phyloP scores from a whole-genome alignment of 2,113 vertebrate species.

The Heliornis fulica region DNA sequence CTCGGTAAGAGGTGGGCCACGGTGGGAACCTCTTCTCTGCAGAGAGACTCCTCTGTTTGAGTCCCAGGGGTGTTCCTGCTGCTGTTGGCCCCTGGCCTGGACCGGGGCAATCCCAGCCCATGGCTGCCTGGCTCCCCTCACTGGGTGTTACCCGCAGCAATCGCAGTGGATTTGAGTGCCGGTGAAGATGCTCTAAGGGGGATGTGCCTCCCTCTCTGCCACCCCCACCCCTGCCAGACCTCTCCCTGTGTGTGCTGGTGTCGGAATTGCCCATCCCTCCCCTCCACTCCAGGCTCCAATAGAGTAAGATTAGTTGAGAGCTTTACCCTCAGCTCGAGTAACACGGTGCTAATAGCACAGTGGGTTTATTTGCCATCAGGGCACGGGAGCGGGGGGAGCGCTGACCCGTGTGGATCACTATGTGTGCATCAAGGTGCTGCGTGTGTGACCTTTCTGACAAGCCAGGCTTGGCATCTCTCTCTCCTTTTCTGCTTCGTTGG shows the following conservation, averaged over 20 bases:
- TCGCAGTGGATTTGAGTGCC: not conserved
- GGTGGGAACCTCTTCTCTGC: not conserved
- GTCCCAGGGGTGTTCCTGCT: not conserved
- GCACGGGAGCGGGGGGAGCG: not conserved
- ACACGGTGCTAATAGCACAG: not conserved
- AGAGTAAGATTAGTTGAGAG: not conserved
- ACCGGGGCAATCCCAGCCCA: rapidly evolving
- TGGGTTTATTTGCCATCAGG: not conserved
- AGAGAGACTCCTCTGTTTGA: not conserved
- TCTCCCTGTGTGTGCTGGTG: rapidly evolving
- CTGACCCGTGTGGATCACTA: not conserved
- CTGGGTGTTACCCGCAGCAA: rapidly evolving
- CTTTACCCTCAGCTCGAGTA: not conserved
- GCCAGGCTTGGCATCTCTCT: rapidly evolving
- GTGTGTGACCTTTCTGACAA: not conserved
- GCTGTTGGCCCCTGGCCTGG: not conserved
- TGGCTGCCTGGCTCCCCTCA: not conserved
- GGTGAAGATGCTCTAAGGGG: rapidly evolving
- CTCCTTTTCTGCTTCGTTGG: not conserved
- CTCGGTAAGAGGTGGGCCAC: not conserved
- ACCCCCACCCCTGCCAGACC: not conserved
- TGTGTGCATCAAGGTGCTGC: not conserved
- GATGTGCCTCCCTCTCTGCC: not conserved
- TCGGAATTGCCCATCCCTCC: not conserved
- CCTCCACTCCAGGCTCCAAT: not conserved